Percentiles rank a stretch among this genome's conserved stretches.
Evolutionary conservation across 2,113 vertebrate species (phyloP).

Genomic region (Todiramphus saurophagus): DNA sequence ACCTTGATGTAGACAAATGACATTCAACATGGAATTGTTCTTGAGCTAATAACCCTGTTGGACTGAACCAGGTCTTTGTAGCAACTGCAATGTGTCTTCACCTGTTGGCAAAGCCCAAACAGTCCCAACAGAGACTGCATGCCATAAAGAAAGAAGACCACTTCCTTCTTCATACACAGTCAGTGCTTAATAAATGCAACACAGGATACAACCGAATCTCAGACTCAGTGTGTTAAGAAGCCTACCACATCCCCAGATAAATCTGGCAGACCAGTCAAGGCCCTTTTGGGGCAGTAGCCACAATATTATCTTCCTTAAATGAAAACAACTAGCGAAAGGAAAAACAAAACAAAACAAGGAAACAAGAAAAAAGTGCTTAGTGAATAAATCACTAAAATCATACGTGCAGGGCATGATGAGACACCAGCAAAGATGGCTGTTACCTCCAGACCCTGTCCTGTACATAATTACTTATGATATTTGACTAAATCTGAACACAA

Average conservation of each 20-base stretch:
- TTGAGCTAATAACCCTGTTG: neutral
- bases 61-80: neutral
- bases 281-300: neutral
- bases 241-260: neutral
- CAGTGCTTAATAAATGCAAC: neutral
- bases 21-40: neutral
- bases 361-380: neutral
- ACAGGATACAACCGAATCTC: neutral
- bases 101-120: neutral
- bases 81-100: neutral
- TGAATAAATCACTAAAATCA: neutral
- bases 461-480: neutral
- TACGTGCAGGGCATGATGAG: neutral
- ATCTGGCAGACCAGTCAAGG: neutral
- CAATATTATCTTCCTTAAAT: neutral
- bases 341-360: neutral
- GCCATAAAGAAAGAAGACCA: fast-evolving
- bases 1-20: neutral
- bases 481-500: neutral
- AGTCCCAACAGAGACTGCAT: neutral
- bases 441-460: neutral
- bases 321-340: neutral
- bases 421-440: neutral
- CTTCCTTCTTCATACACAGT: neutral
- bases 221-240: neutral